phyloP scores from a whole-genome alignment of 2,797 vertebrate species.

The Dicrostonyx torquatus region DNA sequence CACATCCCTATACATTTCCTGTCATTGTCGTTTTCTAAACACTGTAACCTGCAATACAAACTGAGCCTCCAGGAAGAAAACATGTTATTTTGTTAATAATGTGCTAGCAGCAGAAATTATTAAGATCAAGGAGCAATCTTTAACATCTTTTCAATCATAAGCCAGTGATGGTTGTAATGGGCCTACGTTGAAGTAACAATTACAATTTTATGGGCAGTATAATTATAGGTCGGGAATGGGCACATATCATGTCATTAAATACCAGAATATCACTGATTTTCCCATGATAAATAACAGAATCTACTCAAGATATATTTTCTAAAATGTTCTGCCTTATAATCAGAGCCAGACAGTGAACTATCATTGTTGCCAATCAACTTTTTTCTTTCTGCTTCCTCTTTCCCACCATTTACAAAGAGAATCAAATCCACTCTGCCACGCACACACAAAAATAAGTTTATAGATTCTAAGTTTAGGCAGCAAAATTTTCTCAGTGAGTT shows the following conservation, averaged over 20 bases:
- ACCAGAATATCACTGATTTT: background rate
- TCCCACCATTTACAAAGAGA: background rate
- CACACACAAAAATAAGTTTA: background rate
- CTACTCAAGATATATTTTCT: background rate
- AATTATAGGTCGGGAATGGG: conserved; percentile 30
- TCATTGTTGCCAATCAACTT: background rate
- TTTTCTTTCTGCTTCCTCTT: background rate
- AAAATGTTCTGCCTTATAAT: background rate
- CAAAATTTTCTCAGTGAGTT: background rate
- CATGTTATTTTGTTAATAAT: conserved; percentile 47
- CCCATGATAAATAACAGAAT: background rate
- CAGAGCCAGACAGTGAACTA: background rate
- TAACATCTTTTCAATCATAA: background rate
- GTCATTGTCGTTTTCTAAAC: conserved; percentile 31
- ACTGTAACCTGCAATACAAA: conserved; percentile 10
- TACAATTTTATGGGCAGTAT: conserved; percentile 41
- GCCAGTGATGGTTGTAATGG: conserved; percentile 13
- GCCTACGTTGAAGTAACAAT: background rate
- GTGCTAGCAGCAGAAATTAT: conserved; percentile 21
- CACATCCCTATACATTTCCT: conserved; percentile 21
- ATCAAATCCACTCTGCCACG: background rate
- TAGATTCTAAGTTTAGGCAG: conserved; percentile 49
- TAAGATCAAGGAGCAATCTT: conserved; percentile 11
- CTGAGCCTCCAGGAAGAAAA: background rate
- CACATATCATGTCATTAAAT: background rate